These are phyloP conservation scores for Mormyrus hasselquistii DNA, from an alignment of 2,797 vertebrate species.

Conservation along the genomic window DNA sequence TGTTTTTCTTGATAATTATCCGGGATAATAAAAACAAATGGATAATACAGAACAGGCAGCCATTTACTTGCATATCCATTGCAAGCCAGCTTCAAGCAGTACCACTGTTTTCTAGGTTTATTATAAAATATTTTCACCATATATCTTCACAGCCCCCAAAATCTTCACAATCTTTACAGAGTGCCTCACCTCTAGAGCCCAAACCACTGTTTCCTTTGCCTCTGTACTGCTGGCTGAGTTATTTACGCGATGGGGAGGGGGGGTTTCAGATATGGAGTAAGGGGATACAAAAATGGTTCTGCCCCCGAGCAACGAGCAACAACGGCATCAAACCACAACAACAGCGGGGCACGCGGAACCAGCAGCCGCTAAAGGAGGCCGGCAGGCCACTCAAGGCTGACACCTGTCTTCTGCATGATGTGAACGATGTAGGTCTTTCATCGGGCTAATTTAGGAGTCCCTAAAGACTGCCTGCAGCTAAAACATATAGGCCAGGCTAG, in stretches of 20 bases:
- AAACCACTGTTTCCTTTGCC: background rate
- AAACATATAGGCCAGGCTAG: background rate
- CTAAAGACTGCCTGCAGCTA: background rate
- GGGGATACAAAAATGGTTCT: background rate
- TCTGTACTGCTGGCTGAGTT: background rate
- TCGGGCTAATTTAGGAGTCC: conserved; percentile 12
- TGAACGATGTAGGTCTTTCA: conserved; percentile 8
- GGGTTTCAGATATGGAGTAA: background rate
- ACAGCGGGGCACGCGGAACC: background rate
- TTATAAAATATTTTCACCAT: background rate
- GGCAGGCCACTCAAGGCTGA: background rate
- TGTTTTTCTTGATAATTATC: background rate
- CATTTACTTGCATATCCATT: background rate
- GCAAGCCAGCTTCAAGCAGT: background rate
- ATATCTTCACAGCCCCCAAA: background rate
- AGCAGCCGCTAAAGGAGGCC: background rate
- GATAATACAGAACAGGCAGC: background rate
- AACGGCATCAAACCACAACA: background rate
- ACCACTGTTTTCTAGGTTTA: background rate
- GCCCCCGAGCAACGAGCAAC: background rate
- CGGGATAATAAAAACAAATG: background rate
- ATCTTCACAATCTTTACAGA: background rate
- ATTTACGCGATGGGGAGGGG: background rate
- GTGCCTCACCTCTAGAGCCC: background rate
- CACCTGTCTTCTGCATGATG: conserved; percentile 4